Percentiles rank a stretch among this genome's conserved stretches.
phyloP scores from a whole-genome alignment of 2,888 invertebrate genomes.

The Metacarcinus magister region DNA sequence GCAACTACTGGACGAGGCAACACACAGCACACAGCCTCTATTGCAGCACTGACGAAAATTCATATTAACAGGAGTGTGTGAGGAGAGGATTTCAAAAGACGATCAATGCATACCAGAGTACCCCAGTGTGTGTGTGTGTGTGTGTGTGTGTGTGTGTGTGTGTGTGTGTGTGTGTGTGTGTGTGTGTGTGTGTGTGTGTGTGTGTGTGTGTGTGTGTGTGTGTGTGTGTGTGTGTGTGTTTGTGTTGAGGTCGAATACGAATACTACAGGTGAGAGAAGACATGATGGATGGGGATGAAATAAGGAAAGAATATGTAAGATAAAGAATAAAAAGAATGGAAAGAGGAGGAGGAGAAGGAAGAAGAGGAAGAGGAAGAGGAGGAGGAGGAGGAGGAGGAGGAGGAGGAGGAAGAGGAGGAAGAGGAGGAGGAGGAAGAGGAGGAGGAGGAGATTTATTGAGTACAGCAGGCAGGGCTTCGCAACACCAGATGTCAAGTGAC shows the following conservation, averaged over 20 bases:
- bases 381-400: neutral
- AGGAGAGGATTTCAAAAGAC: neutral
- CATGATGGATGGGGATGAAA: neutral
- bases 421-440: no score
- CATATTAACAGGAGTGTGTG: neutral
- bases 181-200: neutral
- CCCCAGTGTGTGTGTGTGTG: neutral
- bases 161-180: neutral
- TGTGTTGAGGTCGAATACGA: neutral
- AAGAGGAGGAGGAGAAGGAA: no score
- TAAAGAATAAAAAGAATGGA: neutral
- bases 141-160: neutral
- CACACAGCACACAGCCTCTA: neutral
- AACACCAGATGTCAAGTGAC: no score
- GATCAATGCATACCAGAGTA: neutral
- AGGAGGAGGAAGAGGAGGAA: no score
- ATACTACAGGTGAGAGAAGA: neutral
- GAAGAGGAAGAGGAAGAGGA: no score
- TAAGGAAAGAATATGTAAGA: neutral
- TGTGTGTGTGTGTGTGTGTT: neutral
- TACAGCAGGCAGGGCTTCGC: no score
- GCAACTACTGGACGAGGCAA: neutral
- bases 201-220: neutral
- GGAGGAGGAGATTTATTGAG: neutral
- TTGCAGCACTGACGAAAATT: neutral